phyloP scores from a whole-genome alignment of 2,888 invertebrate species.

The Amblyjoppa proteus region DNA sequence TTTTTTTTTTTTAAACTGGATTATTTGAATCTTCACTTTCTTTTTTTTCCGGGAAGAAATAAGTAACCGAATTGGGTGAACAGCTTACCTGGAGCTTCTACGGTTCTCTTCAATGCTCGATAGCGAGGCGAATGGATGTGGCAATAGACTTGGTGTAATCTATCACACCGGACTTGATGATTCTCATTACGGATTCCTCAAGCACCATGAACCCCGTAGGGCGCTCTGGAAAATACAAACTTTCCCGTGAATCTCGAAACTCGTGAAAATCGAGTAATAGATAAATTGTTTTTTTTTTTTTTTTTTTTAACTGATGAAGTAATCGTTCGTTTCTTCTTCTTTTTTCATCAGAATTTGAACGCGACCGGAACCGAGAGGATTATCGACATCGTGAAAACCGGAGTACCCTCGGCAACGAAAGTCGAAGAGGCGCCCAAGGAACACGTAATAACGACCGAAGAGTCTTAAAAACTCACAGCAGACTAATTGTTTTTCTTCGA shows the following conservation, averaged over 20 bases:
- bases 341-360: slow-evolving; percentile 73
- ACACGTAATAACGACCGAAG: slow-evolving; percentile 73
- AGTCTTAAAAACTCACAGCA: slow-evolving; percentile 58
- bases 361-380: slow-evolving; percentile 77
- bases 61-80: not conserved
- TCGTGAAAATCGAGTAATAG: not conserved
- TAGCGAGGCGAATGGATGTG: slow-evolving; percentile 7
- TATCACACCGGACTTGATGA: slow-evolving; percentile 76
- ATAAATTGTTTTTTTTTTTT: not conserved
- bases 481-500: not conserved
- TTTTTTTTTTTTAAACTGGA: not conserved
- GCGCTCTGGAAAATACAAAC: slow-evolving; percentile 79
- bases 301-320: not conserved
- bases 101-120: slow-evolving; percentile 71
- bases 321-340: slow-evolving; percentile 15
- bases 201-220: slow-evolving; percentile 83
- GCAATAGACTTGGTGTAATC: slow-evolving; percentile 67
- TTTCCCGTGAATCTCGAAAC: not conserved
- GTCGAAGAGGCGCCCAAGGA: slow-evolving; percentile 69
- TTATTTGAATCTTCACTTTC: not conserved
- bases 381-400: slow-evolving; percentile 80
- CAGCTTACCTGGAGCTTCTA: slow-evolving; percentile 76
- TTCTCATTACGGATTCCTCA: slow-evolving; percentile 80
- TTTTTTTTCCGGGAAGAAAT: not conserved
- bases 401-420: slow-evolving; percentile 77